Base-by-base conservation (phyloP, 35 echinoderm and acorn worm genomes). In the Ophiothrix spiculata region DNA sequence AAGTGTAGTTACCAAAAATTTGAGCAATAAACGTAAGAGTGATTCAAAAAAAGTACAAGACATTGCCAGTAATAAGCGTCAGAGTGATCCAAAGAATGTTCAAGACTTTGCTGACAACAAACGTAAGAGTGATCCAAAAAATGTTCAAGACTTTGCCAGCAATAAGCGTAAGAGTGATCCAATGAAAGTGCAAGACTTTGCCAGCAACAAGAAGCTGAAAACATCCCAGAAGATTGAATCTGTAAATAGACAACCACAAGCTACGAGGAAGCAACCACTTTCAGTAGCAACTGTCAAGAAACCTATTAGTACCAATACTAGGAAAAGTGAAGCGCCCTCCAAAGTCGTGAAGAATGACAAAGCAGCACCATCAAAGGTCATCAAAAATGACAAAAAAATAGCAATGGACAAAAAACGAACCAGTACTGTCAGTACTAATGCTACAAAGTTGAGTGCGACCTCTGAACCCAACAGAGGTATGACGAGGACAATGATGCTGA, bases 241-340 rank as follows among this genome's bases (percentile, higher is more conserved):
- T 11, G n/a, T n/a, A n/a, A n/a, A n/a, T n/a, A 83, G 81, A 41
- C 83, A 84, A 81, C 80, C 88, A 56, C 80, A 56, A 23, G 87
- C 79, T 10, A 83, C 74, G 23, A 75, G 75, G 69, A 90, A 90
- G 73, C 36, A 37, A 35, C 21, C 35, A 36, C 35, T 41, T 12
- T 13, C 28, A 35, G 10, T 31, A 69, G 2, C 32, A 84, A 54
- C 25, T 15, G 31, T 23, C 15, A 69, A 25, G 54, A 54, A 31
- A 84, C 13, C 63, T 32, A 0, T 33, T 33, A 28, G 10, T 25
- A 69, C 3, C 60, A 69, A 69, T 28, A 54, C 45, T 21, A 54
- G 45, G 45, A 69, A 69, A 25, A 15, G 3, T 15, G 10, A 25
- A n/a, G 60, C 25, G 2, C n/a, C n/a, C n/a, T n/a, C n/a, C n/a